Conservation (phyloP, 2,888 invertebrate species). For the Dryobotodes eremita region DNA sequence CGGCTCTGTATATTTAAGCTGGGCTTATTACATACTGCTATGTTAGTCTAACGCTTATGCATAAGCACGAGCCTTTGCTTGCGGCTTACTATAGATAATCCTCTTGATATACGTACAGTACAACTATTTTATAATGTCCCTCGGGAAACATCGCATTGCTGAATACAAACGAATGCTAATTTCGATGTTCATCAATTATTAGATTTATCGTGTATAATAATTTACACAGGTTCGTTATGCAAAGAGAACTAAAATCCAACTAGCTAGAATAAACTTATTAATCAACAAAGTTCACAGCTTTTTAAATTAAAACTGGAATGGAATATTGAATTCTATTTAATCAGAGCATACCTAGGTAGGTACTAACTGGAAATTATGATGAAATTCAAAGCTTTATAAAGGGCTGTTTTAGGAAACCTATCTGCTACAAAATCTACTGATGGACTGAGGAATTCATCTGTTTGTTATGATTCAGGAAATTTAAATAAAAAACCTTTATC, state of each 20-base stretch:
- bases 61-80: conserved; percentile 37
- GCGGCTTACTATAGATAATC: conserved; percentile 41
- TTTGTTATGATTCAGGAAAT: conserved; percentile 12
- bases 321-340: conserved; percentile 13
- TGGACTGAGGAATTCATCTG: not conserved
- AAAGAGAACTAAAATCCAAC: conserved; percentile 12
- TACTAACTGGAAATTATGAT: not conserved
- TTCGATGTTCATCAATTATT: no score
- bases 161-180: no score
- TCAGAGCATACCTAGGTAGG: not conserved
- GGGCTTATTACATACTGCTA: conserved; percentile 43
- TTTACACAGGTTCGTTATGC: conserved; percentile 9
- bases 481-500: conserved; percentile 21
- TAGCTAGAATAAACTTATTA: conserved; percentile 19
- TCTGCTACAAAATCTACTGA: not conserved
- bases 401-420: not conserved
- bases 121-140: no score
- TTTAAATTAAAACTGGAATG: conserved; percentile 7
- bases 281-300: conserved; percentile 19
- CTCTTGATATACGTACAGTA: conserved; percentile 9
- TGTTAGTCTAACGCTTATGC: conserved; percentile 28
- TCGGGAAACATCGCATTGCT: no score
- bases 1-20: conserved; percentile 31
- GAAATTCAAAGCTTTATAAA: not conserved
- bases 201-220: no score